phyloP scores from a whole-genome alignment of 2,113 vertebrate species.

The Enhydra lutris region DNA sequence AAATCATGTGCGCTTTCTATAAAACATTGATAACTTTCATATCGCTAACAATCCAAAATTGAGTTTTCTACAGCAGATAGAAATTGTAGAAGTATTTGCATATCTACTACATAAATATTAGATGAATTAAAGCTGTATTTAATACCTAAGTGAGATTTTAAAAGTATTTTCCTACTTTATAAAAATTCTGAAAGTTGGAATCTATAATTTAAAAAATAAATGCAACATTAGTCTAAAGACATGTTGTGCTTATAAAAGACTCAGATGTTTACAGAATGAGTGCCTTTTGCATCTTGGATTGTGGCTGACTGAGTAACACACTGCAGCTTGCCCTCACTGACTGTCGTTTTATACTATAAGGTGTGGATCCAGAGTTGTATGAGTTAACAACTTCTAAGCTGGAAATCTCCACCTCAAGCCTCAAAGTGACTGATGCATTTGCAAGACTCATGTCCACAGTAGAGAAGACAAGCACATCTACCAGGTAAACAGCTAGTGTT shows the following conservation, averaged over 20 bases:
- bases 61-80: neutral
- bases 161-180: constrained; percentile 31
- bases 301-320: constrained; percentile 52
- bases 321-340: constrained; percentile 79
- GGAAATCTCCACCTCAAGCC: constrained; percentile 86
- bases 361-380: constrained; percentile 97
- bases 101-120: constrained; percentile 20
- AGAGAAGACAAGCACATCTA: constrained; percentile 96
- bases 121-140: neutral
- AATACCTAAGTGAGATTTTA: constrained; percentile 9
- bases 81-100: constrained; percentile 36
- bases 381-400: constrained; percentile 96
- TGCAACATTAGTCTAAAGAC: neutral
- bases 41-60: neutral
- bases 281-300: constrained; percentile 73
- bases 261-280: constrained; percentile 86
- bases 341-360: constrained; percentile 87
- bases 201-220: constrained; percentile 30
- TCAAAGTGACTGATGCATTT: constrained; percentile 92
- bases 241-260: constrained; percentile 62
- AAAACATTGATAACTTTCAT: neutral
- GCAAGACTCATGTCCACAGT: constrained; percentile 97
- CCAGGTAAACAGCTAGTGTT: constrained; percentile 84
- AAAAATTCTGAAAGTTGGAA: neutral
- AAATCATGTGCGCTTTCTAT: neutral